Evolutionary conservation across 2,113 vertebrate genomes (phyloP).

Genomic region (Psammodynastes pulverulentus): DNA sequence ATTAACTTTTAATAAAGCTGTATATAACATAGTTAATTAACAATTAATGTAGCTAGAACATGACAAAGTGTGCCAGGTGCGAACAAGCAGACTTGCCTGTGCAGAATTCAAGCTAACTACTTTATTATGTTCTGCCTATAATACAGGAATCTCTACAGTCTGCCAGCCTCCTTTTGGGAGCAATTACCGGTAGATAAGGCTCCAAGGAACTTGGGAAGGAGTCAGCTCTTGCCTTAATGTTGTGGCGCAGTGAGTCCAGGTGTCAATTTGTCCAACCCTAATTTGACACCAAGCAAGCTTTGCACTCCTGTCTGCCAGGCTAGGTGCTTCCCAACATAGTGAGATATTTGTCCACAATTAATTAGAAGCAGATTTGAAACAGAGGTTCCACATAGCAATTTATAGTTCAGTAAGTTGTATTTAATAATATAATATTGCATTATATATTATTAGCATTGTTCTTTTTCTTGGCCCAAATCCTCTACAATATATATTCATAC

Average conservation of each 20-base stretch:
- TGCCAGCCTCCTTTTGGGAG: neutral
- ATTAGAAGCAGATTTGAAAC: neutral
- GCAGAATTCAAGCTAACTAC: neutral
- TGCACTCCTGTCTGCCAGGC: neutral
- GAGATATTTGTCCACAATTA: neutral
- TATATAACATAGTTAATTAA: neutral
- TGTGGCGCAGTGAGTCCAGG: neutral
- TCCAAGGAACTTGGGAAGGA: neutral
- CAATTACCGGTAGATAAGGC: neutral
- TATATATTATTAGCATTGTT: neutral
- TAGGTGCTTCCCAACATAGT: neutral
- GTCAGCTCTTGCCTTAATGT: neutral
- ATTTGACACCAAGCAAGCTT: no score
- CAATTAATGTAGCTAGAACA: neutral
- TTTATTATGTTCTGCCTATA: neutral
- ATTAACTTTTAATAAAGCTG: neutral
- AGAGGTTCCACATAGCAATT: neutral
- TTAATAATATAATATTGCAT: neutral
- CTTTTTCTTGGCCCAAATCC: neutral
- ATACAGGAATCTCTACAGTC: neutral
- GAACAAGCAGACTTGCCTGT: neutral
- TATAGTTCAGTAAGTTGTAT: neutral
- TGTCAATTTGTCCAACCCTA: no score
- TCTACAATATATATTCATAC: neutral
- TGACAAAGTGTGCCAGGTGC: neutral